phyloP scores from a whole-genome alignment of 2,888 invertebrate genomes.

The Clitarchus hookeri region DNA sequence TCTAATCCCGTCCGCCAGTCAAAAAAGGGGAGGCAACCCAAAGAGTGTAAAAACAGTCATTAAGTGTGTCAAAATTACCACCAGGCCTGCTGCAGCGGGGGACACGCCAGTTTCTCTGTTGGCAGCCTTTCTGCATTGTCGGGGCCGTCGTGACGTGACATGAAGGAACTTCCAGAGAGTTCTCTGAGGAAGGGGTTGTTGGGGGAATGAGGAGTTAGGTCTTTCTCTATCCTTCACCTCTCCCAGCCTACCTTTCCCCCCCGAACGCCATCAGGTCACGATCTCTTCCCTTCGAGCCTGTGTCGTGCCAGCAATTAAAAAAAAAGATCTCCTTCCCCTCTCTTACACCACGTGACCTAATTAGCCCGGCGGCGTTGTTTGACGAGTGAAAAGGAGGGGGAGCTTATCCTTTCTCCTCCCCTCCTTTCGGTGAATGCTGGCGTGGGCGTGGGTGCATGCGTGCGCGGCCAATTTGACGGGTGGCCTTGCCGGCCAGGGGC shows the following conservation, averaged over 20 bases:
- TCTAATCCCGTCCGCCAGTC: not conserved
- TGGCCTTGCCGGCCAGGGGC: not conserved
- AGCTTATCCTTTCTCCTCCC: not conserved
- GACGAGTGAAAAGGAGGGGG: not conserved
- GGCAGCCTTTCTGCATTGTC: not conserved
- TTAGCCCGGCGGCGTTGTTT: slow-evolving; percentile 9
- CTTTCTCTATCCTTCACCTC: not conserved
- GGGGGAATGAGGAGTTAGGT: not conserved
- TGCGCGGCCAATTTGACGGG: too few relatives aligned
- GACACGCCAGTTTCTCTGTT: not conserved
- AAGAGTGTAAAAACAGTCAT: slow-evolving; percentile 1
- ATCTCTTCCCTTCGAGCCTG: slow-evolving; percentile 1
- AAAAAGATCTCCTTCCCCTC: not conserved
- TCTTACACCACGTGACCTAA: slow-evolving; percentile 14
- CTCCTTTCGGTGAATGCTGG: not conserved
- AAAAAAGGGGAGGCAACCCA: not conserved
- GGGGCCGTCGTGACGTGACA: not conserved
- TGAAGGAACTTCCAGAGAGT: not conserved
- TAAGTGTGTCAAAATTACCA: not conserved
- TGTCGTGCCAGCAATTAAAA: slow-evolving; percentile 14
- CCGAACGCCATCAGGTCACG: not conserved
- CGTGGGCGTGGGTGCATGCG: not conserved
- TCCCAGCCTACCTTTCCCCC: not conserved
- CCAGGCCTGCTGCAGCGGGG: not conserved
- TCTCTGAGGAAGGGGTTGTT: too few relatives aligned